These are phyloP conservation scores for Drosophila longiperda DNA, from an alignment of 2,888 invertebrate genomes.

Conservation along the genomic window DNA sequence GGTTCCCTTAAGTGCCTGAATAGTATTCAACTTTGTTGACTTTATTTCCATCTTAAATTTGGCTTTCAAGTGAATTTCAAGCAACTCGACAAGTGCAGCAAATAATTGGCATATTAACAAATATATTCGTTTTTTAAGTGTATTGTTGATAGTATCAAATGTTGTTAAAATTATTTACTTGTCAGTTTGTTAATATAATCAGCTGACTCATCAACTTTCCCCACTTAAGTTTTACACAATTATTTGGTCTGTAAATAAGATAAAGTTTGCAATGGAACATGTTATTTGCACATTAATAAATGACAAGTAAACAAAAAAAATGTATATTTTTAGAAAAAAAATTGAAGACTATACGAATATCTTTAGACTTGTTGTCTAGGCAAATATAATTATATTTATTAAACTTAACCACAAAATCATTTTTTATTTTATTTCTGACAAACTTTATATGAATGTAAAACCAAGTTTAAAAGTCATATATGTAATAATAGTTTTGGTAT, in stretches of 20 bases:
- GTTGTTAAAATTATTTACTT: conserved; percentile 1
- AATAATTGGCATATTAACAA: conserved; percentile 2
- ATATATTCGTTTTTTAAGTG: not conserved
- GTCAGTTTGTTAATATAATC: not conserved
- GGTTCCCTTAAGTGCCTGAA: conserved; percentile 47
- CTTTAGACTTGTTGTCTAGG: not conserved
- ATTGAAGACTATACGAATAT: not conserved
- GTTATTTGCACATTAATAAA: no score
- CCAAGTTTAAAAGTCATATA: not conserved
- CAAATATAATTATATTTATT: not conserved
- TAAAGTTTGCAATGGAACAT: not conserved
- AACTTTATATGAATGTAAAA: not conserved
- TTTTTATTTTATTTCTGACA: no score
- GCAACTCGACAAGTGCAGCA: conserved; percentile 1
- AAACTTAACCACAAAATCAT: no score
- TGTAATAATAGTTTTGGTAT: not conserved
- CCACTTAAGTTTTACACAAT: conserved; percentile 6
- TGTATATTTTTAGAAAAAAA: not conserved
- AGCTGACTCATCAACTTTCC: conserved; percentile 18
- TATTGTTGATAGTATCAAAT: conserved; percentile 5
- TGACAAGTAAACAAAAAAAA: not conserved
- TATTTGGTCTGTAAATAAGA: conserved; percentile 26
- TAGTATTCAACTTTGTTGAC: conserved; percentile 24
- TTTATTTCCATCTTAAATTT: not conserved
- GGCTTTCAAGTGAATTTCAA: conserved; percentile 6